These are phyloP conservation scores for Thaumetopoea pityocampa DNA, from an alignment of 1,140 invertebrate genomes.

Conservation along the genomic window DNA sequence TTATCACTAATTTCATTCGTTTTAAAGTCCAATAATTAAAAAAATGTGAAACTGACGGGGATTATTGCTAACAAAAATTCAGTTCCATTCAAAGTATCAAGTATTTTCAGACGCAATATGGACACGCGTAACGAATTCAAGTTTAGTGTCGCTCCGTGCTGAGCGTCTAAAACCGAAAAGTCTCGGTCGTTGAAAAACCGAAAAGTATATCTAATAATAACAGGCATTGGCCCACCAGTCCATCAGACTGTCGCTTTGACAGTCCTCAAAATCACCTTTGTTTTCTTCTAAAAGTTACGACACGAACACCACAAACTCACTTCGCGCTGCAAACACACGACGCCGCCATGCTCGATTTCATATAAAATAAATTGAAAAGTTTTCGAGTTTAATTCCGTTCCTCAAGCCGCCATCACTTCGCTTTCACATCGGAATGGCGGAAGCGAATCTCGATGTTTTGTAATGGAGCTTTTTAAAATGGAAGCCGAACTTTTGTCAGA, in stretches of 20 bases:
- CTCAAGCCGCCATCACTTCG: slow-evolving; percentile 41
- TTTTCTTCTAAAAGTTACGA: slow-evolving; percentile 4
- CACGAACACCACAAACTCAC: slow-evolving; percentile 13
- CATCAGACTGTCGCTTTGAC: no score
- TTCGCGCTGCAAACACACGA: slow-evolving; percentile 20
- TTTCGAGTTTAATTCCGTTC: slow-evolving; percentile 58
- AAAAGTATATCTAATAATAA: not conserved
- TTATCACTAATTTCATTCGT: no score
- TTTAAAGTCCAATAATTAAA: no score
- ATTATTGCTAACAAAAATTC: no score
- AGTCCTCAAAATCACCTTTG: slow-evolving; percentile 5
- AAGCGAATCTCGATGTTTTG: slow-evolving; percentile 74
- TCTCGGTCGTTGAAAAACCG: slow-evolving; percentile 5
- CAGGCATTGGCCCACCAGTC: not conserved
- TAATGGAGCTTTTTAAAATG: slow-evolving; percentile 76
- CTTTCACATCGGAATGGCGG: slow-evolving; percentile 52
- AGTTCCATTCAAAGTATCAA: slow-evolving; percentile 45
- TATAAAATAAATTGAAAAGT: slow-evolving; percentile 60
- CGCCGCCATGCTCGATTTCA: slow-evolving; percentile 37
- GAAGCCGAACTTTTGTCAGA: slow-evolving; percentile 76
- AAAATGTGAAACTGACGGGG: no score
- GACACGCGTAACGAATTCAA: slow-evolving; percentile 65
- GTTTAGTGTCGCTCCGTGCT: slow-evolving; percentile 46
- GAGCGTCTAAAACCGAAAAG: slow-evolving; percentile 13
- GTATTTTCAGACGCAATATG: slow-evolving; percentile 16